Percentiles rank a stretch among this genome's conserved stretches.
Evolutionary conservation across 2,888 invertebrate genomes (phyloP).

Genomic region (Leptopilina drosophilae): DNA sequence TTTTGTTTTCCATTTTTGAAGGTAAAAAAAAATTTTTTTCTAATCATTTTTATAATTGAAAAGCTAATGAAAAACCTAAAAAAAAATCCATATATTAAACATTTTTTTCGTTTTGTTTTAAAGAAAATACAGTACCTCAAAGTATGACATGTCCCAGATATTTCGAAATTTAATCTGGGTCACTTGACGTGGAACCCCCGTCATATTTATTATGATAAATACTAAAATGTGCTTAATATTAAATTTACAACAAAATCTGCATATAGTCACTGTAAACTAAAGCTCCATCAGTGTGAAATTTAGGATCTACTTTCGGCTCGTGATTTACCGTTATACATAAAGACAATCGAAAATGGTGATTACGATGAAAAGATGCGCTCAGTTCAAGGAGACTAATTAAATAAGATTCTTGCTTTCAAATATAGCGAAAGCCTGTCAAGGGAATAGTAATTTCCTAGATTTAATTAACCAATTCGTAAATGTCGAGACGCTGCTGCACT

Average conservation of each 20-base stretch:
- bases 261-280: constrained; percentile 4
- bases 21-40: too few species aligned
- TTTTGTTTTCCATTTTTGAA: too few species aligned
- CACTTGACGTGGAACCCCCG: too few species aligned
- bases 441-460: constrained; percentile 70
- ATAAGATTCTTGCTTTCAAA: constrained; percentile 61
- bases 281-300: constrained; percentile 16
- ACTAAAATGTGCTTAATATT: neutral
- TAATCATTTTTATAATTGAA: too few species aligned
- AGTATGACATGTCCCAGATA: too few species aligned
- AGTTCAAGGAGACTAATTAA: constrained; percentile 58
- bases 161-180: too few species aligned
- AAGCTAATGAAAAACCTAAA: too few species aligned
- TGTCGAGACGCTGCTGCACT: constrained; percentile 59
- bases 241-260: constrained; percentile 15
- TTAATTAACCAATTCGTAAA: constrained; percentile 70
- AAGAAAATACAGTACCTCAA: too few species aligned
- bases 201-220: too few species aligned
- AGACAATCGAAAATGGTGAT: constrained; percentile 37
- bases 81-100: too few species aligned
- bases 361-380: constrained; percentile 33
- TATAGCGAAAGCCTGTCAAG: constrained; percentile 59
- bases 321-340: constrained; percentile 29
- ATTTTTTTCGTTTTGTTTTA: too few species aligned
- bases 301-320: constrained; percentile 18